Evolutionary conservation across 2,797 vertebrate genomes (phyloP), one percentile per base, ranked within the genome.

Genomic region (Sebastes elongatus): DNA sequence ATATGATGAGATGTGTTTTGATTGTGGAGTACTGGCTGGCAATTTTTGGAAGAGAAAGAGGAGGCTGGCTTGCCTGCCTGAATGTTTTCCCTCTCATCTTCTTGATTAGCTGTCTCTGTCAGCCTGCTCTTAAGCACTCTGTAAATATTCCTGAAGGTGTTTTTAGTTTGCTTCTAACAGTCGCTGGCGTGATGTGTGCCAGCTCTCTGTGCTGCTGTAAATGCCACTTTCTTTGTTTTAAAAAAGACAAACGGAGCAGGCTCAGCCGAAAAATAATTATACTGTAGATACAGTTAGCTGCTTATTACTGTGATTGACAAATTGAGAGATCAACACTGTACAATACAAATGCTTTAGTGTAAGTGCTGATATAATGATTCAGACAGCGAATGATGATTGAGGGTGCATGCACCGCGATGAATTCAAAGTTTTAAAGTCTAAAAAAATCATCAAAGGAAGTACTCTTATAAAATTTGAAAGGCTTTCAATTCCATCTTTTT

Each of bases 61-160:
- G 77, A 78, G 86, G 25, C 73, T 78, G 76, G 35, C 78, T 83
- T 55, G 82, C 63, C 78, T 53, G 60, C 53, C 49, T 67, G 79
- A 69, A 85, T 82, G 86, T 86, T 91, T 87, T 72, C 81, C 75
- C 80, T 89, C 89, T 91, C 86, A 84, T 92, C 86, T 86, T 79
- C 64, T 86, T 90, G 87, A 93, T 92, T 91, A 88, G 91, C 86
- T 80, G 81, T 87, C 81, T 89, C 74, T 75, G 86, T 83, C 89
- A 80, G 81, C 81, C 80, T 73, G 88, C 87, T 87, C 83, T 87
- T 89, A 88, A 89, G 90, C 80, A 83, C 83, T 79, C 61, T 2
- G 76, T 83, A 92, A 93, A 92, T 91, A 93, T 90, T 93, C 82
- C 84, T 88, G 65, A 83, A 91, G 88, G 83, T 86, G 84, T 83